Evolutionary conservation across 2,888 invertebrate genomes (phyloP), one percentile per base, ranked within the genome.

Genomic region (Eristalis tenax): DNA sequence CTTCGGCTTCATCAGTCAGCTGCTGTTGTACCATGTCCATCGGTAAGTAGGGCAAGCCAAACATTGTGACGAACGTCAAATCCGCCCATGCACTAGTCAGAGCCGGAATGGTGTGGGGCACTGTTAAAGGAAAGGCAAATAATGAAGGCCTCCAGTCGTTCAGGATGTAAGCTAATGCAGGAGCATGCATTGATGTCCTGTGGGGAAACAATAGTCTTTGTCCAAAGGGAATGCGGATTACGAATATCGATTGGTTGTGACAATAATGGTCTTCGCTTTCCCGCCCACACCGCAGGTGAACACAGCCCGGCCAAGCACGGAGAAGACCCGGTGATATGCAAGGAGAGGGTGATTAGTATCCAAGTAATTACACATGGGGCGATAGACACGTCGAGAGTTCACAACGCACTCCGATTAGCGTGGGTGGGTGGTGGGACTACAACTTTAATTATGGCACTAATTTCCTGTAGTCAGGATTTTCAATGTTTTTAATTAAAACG

Each of bases 401-500:
- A 18, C 35, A 35, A 50, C 18, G 10, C 18, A 77, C 76, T 50
- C 68, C 68, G 68, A 77, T 68, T 77, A 61, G 43, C 63, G 68
- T 15, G 40, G 28, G 66, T 40, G 40, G 59, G 18, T 15, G 68
- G 26, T 2, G 26, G 26, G 26, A n/a, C 57, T 61, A 10, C 11
- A 18, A 32, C 32, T 50, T 43, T 69, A 61, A 77, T 77, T 50
- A 77, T 43, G 61, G 10, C n/a, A 69, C 32, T 68, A 63, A 69
- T 68, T 69, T 10, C 50, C 50, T n/a, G 22, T 22, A 43, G 35
- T 77, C 32, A 13, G 35, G 43, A 23, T 43, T 23, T 40, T 35
- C 59, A 50, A 22, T 35, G 68, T 28, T 77, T 77, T 61, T 77
- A 77, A 69, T 77, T 69, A 77, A 69, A 69, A 61, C 38, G 59